phyloP scores from a whole-genome alignment of 2,888 invertebrate genomes.

The Itoplectis maculator region DNA sequence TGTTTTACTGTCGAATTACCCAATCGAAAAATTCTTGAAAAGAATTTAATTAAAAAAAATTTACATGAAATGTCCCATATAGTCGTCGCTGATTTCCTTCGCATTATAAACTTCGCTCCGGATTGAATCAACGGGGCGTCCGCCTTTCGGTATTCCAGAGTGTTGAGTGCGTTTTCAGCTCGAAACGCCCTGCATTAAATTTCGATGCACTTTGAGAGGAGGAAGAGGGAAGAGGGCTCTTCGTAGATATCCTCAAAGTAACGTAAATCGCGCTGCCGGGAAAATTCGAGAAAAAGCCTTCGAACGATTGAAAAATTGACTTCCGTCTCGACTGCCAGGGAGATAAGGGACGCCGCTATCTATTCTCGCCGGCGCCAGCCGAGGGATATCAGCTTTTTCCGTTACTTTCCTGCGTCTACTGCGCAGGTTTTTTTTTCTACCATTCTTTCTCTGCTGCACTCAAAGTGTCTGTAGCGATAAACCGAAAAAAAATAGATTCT shows the following conservation, averaged over 20 bases:
- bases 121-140: not conserved
- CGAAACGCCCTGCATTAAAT: not conserved
- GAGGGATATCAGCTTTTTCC: not conserved
- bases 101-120: not conserved
- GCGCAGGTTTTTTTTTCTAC: not conserved
- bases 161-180: not conserved
- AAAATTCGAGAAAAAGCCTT: constrained; percentile 11
- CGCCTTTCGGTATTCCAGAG: constrained; percentile 3
- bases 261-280: not conserved
- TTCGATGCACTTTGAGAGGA: not conserved
- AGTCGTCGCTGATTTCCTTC: not conserved
- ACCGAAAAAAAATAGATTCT: too few relatives aligned
- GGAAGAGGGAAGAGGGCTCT: too few relatives aligned
- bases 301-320: constrained; percentile 33
- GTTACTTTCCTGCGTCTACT: not conserved
- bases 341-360: constrained; percentile 35
- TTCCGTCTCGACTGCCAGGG: not conserved
- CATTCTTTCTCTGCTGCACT: too few relatives aligned
- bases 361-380: constrained; percentile 38
- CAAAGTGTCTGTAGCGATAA: too few relatives aligned
- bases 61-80: not conserved
- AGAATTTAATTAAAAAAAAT: not conserved
- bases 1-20: too few relatives aligned
- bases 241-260: constrained; percentile 25
- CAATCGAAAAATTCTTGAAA: too few relatives aligned